These are phyloP conservation scores for Danio rerio DNA, from an alignment of 2,113 vertebrate species.

Conservation along the genomic window DNA sequence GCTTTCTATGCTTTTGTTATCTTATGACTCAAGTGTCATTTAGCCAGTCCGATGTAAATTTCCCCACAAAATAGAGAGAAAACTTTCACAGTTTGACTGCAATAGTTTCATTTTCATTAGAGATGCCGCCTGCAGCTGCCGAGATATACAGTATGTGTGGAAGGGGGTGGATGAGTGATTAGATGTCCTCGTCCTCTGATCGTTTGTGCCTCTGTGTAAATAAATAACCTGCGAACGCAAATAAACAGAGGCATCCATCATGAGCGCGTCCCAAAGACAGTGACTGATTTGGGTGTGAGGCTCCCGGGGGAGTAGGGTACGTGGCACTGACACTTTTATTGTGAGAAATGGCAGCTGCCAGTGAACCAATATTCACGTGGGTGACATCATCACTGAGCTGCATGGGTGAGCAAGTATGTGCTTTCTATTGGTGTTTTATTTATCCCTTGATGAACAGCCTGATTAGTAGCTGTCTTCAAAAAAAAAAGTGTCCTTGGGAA, in stretches of 20 bases:
- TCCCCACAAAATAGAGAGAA: not conserved
- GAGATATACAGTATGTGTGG: conserved; percentile 55
- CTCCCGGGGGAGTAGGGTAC: conserved; percentile 64
- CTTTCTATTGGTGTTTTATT: conserved; percentile 61
- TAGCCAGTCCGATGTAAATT: not conserved
- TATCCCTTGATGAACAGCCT: conserved; percentile 40
- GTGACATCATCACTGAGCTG: conserved; percentile 47
- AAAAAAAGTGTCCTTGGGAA: not conserved
- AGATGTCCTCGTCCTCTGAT: conserved; percentile 74
- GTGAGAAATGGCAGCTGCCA: conserved; percentile 63
- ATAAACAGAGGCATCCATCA: conserved; percentile 78
- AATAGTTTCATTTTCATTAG: conserved; percentile 1
- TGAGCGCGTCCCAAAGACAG: conserved; percentile 60
- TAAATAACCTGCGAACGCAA: conserved; percentile 76
- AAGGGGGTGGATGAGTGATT: conserved; percentile 60
- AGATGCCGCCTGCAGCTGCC: conserved; percentile 15
- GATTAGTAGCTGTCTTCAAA: not conserved
- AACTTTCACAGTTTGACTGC: not conserved
- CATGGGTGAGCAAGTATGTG: conserved; percentile 27
- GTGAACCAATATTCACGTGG: conserved; percentile 54
- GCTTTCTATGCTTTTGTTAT: no score
- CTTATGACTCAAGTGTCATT: not conserved
- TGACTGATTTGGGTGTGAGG: conserved; percentile 70
- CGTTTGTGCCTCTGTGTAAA: conserved; percentile 72
- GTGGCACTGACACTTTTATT: conserved; percentile 61